These are phyloP conservation scores for Peromyscus aztecus DNA, from an alignment of 2,797 vertebrate species.

Conservation along the genomic window DNA sequence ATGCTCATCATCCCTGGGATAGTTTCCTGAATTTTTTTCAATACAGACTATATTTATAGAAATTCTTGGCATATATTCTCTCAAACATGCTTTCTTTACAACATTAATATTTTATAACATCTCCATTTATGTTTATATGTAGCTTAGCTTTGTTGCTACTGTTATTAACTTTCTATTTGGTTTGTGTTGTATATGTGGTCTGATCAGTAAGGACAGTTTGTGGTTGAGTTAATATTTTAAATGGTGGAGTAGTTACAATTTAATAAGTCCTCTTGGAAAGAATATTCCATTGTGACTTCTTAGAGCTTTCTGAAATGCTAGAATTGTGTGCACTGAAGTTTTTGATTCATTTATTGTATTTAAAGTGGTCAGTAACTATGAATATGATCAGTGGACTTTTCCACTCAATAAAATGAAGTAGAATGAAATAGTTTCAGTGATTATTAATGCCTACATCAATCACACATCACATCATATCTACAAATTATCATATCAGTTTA, in stretches of 20 bases:
- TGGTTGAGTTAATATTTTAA: conserved; percentile 62
- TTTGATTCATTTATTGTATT: conserved; percentile 11
- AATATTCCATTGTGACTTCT: conserved; percentile 40
- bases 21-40: conserved; percentile 24
- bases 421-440: not conserved
- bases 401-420: conserved; percentile 27
- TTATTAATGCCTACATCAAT: not conserved
- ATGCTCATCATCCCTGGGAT: not conserved
- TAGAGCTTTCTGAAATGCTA: conserved; percentile 38
- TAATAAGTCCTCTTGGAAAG: conserved; percentile 18
- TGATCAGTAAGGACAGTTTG: not conserved
- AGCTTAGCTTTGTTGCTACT: conserved; percentile 34
- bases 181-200: not conserved
- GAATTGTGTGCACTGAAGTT: not conserved
- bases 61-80: not conserved
- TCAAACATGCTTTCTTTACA: conserved; percentile 13
- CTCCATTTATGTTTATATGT: conserved; percentile 49
- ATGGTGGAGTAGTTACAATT: not conserved
- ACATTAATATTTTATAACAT: conserved; percentile 55
- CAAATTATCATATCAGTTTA: not conserved
- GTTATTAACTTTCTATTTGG: conserved; percentile 47
- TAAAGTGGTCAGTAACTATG: conserved; percentile 23
- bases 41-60: not conserved
- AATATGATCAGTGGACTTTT: not conserved
- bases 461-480: not conserved